A percentile compares a stretch with the other conserved stretches of the same genome.
Conservation (phyloP, 2,113 vertebrate genomes). For the Vulpes vulpes region DNA sequence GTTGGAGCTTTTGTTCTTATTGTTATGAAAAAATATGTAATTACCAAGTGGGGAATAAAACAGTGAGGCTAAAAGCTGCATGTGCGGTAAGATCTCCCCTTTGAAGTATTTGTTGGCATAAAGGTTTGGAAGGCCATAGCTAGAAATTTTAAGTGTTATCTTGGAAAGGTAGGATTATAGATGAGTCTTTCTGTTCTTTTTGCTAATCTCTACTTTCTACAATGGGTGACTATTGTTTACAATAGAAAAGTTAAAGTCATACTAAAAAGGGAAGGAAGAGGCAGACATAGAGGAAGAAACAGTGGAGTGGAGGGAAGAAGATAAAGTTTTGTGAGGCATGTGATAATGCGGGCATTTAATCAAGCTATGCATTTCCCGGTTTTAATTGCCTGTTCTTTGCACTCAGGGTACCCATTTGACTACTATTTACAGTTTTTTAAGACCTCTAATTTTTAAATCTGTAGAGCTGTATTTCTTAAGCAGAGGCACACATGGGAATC, state of each 20-base stretch:
- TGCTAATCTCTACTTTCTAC: constrained; percentile 3
- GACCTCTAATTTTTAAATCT: background rate
- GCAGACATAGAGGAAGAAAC: background rate
- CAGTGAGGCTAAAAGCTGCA: constrained; percentile 11
- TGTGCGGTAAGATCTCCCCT: background rate
- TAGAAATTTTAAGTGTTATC: constrained; percentile 26
- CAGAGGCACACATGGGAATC: background rate
- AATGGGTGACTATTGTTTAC: background rate
- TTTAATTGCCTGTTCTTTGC: background rate
- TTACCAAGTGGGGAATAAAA: background rate
- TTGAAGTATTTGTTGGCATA: constrained; percentile 44
- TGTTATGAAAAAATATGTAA: background rate
- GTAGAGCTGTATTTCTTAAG: constrained; percentile 22
- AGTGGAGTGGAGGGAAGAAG: background rate
- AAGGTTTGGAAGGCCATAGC: background rate
- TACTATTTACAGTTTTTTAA: background rate
- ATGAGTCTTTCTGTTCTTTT: constrained; percentile 19
- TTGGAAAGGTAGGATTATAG: background rate
- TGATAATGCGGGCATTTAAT: background rate
- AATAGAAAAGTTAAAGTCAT: constrained; percentile 6
- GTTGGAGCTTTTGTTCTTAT: background rate
- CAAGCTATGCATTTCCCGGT: background rate
- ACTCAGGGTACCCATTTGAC: background rate
- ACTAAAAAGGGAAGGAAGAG: background rate
- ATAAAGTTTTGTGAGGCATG: background rate